Base-by-base conservation (phyloP, 2,113 vertebrate species). In the Apus apus region DNA sequence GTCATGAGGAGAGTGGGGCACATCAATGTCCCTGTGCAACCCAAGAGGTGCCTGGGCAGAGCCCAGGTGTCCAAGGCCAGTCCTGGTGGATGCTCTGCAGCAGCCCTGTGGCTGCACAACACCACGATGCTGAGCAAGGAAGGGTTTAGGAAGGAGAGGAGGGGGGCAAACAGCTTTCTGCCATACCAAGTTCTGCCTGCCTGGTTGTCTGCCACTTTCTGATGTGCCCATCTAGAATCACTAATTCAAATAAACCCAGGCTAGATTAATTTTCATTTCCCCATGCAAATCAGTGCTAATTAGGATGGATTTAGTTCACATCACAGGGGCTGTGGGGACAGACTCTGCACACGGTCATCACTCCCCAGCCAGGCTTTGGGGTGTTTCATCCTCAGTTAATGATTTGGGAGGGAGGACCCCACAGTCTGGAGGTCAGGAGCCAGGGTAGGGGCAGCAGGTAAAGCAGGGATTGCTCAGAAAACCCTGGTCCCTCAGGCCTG, bases 241-340 rank as follows among this genome's bases (percentile, higher is more conserved):
- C 87, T 96, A 94, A 95, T 91, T 79, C 89, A 80, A 60, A 34
- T 29, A 86, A 94, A 95, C n/a, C 89, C 91, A 36, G 93, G 94
- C 80, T 64, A 64, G 96, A 94, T 93, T 95, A 91, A 91, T 95
- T 95, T 97, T 93, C 95, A 96, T 96, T 96, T 96, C 94, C 97
- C 96, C 76, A 94, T 96, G 94, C 94, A 96, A 96, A 97, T 96
- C 95, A 97, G 91, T 32, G 54, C 85, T 97, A 96, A 97, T 97
- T 97, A 97, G 97, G 94, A 97, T 97, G 97, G 94, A 97, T 97
- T 97, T 97, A 95, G 97, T 97, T 97, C 95, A 96, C 92, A 85
- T 73, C 87, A 17, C 93, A 68, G 81, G 94, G 94, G 90, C 95
- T 95, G 90, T 51, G 95, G 96, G 95, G 96, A 94, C 95, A 74